These are phyloP conservation scores for Lamellibrachia luymesi DNA, from an alignment of 1,140 invertebrate genomes.

Conservation along the genomic window DNA sequence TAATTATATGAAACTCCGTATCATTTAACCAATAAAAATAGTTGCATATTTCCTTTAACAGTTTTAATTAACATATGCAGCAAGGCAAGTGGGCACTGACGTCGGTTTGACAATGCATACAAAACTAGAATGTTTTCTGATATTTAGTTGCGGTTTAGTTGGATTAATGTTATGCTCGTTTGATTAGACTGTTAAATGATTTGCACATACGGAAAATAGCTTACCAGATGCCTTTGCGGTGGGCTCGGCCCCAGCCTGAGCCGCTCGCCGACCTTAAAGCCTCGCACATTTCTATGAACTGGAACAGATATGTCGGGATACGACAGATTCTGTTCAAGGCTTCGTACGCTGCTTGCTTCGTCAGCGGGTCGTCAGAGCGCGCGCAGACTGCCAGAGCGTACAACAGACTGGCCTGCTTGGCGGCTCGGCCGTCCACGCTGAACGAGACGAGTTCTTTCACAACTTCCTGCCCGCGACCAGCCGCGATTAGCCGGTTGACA, in stretches of 20 bases:
- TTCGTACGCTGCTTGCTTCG: neutral
- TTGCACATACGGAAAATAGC: neutral
- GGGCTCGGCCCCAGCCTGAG: constrained; percentile 63
- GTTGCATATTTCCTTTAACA: too few species aligned
- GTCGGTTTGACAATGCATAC: too few species aligned
- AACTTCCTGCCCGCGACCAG: constrained; percentile 21
- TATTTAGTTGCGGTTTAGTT: too few species aligned
- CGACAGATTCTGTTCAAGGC: neutral
- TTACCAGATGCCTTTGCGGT: constrained; percentile 59
- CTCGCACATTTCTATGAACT: constrained; percentile 63
- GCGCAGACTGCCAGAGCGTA: constrained; percentile 65
- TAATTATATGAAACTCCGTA: too few species aligned
- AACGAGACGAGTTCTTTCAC: constrained; percentile 30
- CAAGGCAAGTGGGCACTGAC: too few species aligned
- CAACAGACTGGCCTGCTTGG: constrained; percentile 58
- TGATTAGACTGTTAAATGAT: too few species aligned
- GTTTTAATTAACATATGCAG: too few species aligned
- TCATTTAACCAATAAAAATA: too few species aligned
- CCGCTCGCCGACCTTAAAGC: constrained; percentile 43
- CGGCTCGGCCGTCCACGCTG: constrained; percentile 21
- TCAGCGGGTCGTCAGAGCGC: neutral
- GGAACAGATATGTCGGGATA: constrained; percentile 61
- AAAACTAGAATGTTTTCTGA: too few species aligned
- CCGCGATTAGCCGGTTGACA: neutral
- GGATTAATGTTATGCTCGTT: too few species aligned